Base-by-base conservation (phyloP, 92 coral and sea anemone genomes). In the Meandrina meandrites region DNA sequence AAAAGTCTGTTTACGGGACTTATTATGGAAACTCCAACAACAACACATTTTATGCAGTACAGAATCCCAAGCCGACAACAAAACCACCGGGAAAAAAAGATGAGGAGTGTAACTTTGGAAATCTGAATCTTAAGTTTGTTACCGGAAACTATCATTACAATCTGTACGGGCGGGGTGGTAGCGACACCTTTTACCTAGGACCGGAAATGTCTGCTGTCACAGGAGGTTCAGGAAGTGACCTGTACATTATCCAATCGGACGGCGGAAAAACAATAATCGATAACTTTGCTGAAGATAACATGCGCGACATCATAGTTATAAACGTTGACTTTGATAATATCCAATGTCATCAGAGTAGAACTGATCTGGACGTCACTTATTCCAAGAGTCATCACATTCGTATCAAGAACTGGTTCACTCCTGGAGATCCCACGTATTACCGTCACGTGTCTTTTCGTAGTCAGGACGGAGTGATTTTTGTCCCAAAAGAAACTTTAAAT, bases 111-210 rank as follows among this genome's bases (percentile, higher is more conserved):
- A 79, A 79, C 32, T 79, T 56, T 34, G 71, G 82, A 31, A 56
- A 79, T 27, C 79, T 11, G 10, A 76, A 19, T 75, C 86, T 90
- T 36, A 77, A 64, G 24, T 86, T 86, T 75, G 70, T 76, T 1
- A 73, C 80, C 21, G 93, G 93, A 12, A 83, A 91, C 32, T 91
- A 91, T 60, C 90, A 87, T 37, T 91, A 91, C 79, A 83, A 91
- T 57, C 67, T 91, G 62, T 91, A 91, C 37, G 93, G 93, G 18
- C 78, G 93, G 32, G 93, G 93, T 56, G 93, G 93, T 28, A 64
- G 69, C 6, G 93, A 91, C 62, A 79, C 80, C 0, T 91, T 91
- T 67, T 91, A 87, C 28, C 91, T 91, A 24, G 93, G 93, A 53
- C 93, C 93, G 1, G 80, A 91, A 57, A 83, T 87, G 85, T 76